A percentile compares a stretch with the other conserved stretches of the same genome.
These are phyloP conservation scores for Neoniphon sammara DNA, from an alignment of 2,797 vertebrate genomes.

Conservation along the genomic window DNA sequence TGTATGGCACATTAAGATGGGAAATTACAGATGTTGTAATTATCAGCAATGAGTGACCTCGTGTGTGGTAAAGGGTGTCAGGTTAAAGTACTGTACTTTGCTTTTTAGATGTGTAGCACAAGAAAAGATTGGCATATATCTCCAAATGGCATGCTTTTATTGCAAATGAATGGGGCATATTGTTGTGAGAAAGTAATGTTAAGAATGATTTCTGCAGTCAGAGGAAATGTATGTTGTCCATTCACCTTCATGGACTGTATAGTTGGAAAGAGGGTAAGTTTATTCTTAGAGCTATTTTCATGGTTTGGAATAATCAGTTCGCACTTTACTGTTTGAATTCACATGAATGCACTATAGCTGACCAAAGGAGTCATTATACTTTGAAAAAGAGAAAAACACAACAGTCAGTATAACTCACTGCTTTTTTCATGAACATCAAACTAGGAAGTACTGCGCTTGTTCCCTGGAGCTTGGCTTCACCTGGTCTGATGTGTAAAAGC, in stretches of 20 bases:
- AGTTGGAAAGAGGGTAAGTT: conserved; percentile 24
- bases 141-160: conserved; percentile 78
- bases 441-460: conserved; percentile 35
- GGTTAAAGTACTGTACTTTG: conserved; percentile 77
- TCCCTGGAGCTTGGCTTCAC: conserved; percentile 26
- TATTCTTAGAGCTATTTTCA: conserved; percentile 49
- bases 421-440: conserved; percentile 58
- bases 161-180: conserved; percentile 68
- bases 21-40: conserved; percentile 82
- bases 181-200: conserved; percentile 65
- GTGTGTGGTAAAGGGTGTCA: conserved; percentile 61
- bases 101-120: conserved; percentile 72
- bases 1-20: conserved; percentile 81
- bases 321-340: conserved; percentile 39
- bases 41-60: conserved; percentile 75
- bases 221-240: conserved; percentile 42
- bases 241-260: conserved; percentile 45
- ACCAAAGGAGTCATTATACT: conserved; percentile 26
- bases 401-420: conserved; percentile 51
- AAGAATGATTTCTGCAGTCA: conserved; percentile 65
- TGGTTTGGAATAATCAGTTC: conserved; percentile 53
- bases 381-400: conserved; percentile 34
- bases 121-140: conserved; percentile 70
- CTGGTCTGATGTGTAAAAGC: background rate
- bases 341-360: conserved; percentile 41